Base-by-base conservation (phyloP, 2,113 vertebrate species). In the Onychostoma macrolepis region DNA sequence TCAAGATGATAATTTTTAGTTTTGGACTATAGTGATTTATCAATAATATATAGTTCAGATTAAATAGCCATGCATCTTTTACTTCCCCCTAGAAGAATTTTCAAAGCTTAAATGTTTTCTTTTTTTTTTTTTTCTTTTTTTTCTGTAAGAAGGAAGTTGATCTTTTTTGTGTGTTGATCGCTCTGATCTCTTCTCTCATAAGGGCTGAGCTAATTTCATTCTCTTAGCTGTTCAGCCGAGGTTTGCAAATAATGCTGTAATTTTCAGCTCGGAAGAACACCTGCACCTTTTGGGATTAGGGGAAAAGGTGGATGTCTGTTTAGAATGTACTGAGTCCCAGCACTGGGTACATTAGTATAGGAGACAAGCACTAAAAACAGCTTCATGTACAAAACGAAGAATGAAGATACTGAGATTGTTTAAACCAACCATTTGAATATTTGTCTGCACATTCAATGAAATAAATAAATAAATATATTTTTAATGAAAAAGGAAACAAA, bases 201-300 rank as follows among this genome's bases (percentile, higher is more conserved):
- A 58, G 86, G 83, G 78, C 85, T 84, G 38, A 65, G 41, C 56
- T 77, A 74, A 33, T 81, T 88, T 63, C 30, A 65, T 84, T 76
- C 65, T 41, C 56, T 76, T 75, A 69, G 71, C 85, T 86, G 74
- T 76, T 89, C 82, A 88, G 86, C 48, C 30, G 50, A 88, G 80
- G 81, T 86, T 90, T 88, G 86, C 80, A 80, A 86, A 87, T 88
- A 89, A 89, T 87, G 86, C 75, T 85, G 88, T 88, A 88, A 90
- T 90, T 89, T 90, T 88, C 86, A 87, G 88, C 82, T 87, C 65
- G 56, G 86, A 76, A 86, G 85, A 88, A 89, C 90, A 90, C 81
- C 90, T 86, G 90, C 88, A 90, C 86, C 86, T 87, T 83, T 53
- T 63, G 90, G 90, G 88, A 82, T 67, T 75, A 69, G 24, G 88